These are phyloP conservation scores for Turdus rufiventris DNA, from an alignment of 2,113 vertebrate genomes.

Conservation along the genomic window DNA sequence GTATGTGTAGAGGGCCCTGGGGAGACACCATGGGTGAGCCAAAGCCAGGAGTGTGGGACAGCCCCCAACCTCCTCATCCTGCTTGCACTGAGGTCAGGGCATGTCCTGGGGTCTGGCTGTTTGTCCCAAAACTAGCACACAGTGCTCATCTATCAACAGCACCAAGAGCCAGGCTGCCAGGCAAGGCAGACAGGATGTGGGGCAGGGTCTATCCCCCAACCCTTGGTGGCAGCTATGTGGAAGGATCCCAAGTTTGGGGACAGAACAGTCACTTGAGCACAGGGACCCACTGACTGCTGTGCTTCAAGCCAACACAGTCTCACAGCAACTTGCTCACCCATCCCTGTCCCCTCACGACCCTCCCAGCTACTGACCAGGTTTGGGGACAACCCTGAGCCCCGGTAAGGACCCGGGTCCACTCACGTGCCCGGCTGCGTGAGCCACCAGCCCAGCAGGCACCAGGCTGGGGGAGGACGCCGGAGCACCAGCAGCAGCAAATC, in stretches of 20 bases:
- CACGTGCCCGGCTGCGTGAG: slow-evolving; percentile 18
- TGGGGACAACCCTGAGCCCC: neutral
- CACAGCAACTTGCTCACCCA: fast-evolving
- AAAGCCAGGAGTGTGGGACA: fast-evolving
- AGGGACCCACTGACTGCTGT: neutral
- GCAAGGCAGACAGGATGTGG: neutral
- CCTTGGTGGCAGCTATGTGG: neutral
- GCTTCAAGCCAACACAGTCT: neutral
- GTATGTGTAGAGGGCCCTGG: slow-evolving; percentile 94
- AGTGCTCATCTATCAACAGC: neutral
- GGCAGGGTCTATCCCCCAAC: neutral
- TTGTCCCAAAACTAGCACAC: neutral
- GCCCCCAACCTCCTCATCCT: neutral
- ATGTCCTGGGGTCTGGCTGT: fast-evolving
- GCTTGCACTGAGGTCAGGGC: neutral
- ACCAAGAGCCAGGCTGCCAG: neutral
- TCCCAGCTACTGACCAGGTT: neutral
- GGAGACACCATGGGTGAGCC: slow-evolving; percentile 3
- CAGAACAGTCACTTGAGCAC: neutral
- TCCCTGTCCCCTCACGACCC: neutral
- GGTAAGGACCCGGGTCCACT: neutral
- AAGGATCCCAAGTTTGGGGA: neutral
- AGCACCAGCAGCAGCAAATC: slow-evolving; percentile 65
- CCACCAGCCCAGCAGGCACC: slow-evolving; percentile 6
- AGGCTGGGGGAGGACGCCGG: neutral